Evolutionary conservation across 2,113 vertebrate genomes (phyloP).

Genomic region (Anarhynchus alexandrinus): DNA sequence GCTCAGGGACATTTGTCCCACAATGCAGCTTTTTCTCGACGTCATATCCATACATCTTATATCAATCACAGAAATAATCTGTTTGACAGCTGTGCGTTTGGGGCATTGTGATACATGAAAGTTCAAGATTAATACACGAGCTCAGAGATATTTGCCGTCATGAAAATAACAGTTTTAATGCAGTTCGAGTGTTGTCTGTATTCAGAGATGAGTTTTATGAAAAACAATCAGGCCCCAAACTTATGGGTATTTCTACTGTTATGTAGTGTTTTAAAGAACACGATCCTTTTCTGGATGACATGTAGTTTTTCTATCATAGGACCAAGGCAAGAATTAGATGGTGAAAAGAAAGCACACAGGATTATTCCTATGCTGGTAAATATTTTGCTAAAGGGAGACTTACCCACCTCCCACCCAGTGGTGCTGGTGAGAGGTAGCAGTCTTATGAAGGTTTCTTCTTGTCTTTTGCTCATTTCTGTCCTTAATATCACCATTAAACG

Average conservation of each 20-base stretch:
- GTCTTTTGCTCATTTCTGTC: neutral
- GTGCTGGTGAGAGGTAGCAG: neutral
- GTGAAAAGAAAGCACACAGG: neutral
- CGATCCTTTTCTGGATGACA: neutral
- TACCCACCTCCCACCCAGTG: neutral
- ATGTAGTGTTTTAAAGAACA: neutral
- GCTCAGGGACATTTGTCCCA: slow-evolving; percentile 37
- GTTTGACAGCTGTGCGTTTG: slow-evolving; percentile 51
- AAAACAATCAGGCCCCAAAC: neutral
- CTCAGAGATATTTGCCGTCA: slow-evolving; percentile 39
- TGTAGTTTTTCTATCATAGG: neutral
- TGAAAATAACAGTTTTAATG: slow-evolving; percentile 34
- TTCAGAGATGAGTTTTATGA: neutral
- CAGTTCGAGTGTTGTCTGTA: slow-evolving; percentile 5
- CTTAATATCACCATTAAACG: neutral
- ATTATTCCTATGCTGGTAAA: neutral
- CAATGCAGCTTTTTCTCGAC: slow-evolving; percentile 26
- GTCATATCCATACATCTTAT: slow-evolving; percentile 44
- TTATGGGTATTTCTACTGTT: neutral
- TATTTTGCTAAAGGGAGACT: neutral
- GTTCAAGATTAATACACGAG: slow-evolving; percentile 35
- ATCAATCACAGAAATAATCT: slow-evolving; percentile 62
- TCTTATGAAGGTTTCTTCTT: neutral
- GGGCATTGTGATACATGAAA: slow-evolving; percentile 37
- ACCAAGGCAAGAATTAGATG: neutral